Evolutionary conservation across 2,797 vertebrate genomes (phyloP), one percentile per base, ranked within the genome.

Genomic region (Enteromius viviparus): DNA sequence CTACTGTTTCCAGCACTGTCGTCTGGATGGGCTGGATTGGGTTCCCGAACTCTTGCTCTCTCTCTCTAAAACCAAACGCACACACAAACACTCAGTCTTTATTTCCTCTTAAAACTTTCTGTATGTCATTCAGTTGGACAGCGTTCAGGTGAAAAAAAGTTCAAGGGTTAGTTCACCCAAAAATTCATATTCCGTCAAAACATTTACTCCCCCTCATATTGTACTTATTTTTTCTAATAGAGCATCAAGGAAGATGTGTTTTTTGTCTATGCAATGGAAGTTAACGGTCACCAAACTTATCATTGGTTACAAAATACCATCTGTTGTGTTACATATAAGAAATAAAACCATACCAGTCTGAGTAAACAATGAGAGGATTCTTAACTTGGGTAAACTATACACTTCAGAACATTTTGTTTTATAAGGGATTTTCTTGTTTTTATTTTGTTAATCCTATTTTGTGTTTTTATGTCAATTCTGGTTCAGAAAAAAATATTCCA

Each of bases 1-100:
- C 88, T 94, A 92, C 88, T 89, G 91, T 94, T 95, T 93, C 91
- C 90, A 94, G 83, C 65, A 90, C 89, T 32, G 77, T 90, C 89
- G 91, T 93, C 94, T 92, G 91, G 87, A 91, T 87, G 78, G 90
- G 87, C 88, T 70, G 86, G 92, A 93, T 93, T 89, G 81, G 90
- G 90, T 94, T 94, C 87, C 91, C 90, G 88, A 91, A 92, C 92
- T 93, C 76, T 79, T 84, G 85, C 81, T 86, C 88, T 53, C 53
- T 58, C 53, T 23, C 89, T 76, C 47, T 88, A 74, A 58, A 80
- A 45, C 64, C 45, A 70, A 37, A 69, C 82, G 9, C 64, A 32
- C 74, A 68, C 81, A 76, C 51, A 83, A 77, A 69, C 83, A 88
- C 82, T 1, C 66, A 87, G 89, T 81, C 90, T 86, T 86, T 82